Percentiles rank a stretch among this genome's conserved stretches.
Conservation (phyloP, 1,140 invertebrate species). For the Drosophila orosa region DNA sequence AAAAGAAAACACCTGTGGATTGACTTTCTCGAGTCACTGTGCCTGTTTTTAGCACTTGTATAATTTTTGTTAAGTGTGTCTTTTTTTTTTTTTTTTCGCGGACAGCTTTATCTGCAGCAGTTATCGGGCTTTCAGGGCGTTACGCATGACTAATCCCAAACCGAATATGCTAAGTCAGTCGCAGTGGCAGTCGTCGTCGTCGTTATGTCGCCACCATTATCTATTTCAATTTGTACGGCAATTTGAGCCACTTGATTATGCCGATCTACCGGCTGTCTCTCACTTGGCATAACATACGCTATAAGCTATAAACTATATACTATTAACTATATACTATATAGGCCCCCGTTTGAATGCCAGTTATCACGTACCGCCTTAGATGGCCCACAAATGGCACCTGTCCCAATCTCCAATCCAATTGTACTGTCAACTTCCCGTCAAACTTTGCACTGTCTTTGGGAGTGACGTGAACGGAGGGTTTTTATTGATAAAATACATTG, state of each 20-base stretch:
- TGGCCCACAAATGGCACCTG: constrained; percentile 34
- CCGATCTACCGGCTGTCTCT: constrained; percentile 24
- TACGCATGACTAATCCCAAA: constrained; percentile 59
- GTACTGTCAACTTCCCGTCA: constrained; percentile 8
- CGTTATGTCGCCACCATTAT: constrained; percentile 49
- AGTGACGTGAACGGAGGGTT: constrained; percentile 9
- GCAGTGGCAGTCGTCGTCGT: constrained; percentile 33
- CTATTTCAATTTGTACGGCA: constrained; percentile 55
- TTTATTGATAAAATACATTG: constrained; percentile 11
- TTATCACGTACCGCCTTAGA: constrained; percentile 31
- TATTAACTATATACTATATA: background rate
- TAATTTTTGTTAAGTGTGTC: no score
- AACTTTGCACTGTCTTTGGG: background rate
- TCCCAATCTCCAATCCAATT: constrained; percentile 12
- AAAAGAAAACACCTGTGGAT: constrained; percentile 26
- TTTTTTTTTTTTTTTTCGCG: background rate
- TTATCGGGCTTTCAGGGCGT: constrained; percentile 40
- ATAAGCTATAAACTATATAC: background rate
- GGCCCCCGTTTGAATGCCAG: constrained; percentile 12
- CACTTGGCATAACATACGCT: background rate
- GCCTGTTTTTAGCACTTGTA: constrained; percentile 17
- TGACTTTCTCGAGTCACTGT: constrained; percentile 44
- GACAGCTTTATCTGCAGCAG: constrained; percentile 33
- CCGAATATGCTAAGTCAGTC: constrained; percentile 63
- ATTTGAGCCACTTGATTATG: constrained; percentile 59